A percentile compares a stretch with the other conserved stretches of the same genome.
phyloP scores from a whole-genome alignment of 2,797 vertebrate species.

The Peromyscus melanophrys region DNA sequence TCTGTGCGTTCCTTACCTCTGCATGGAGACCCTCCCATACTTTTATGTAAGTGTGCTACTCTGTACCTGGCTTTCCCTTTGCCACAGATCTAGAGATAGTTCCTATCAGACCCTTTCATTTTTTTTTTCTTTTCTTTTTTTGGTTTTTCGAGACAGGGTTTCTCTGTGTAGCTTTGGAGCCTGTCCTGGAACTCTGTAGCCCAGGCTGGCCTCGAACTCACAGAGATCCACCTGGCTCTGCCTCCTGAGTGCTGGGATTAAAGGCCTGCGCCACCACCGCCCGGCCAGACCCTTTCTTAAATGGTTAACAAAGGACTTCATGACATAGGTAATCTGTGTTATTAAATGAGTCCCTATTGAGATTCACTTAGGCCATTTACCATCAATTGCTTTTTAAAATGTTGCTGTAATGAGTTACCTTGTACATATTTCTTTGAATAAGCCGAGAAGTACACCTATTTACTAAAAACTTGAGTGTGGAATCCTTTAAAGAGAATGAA shows the following conservation, averaged over 20 bases:
- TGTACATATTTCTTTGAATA: not conserved
- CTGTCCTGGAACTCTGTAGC: too few species aligned
- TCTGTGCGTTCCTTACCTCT: fast-evolving
- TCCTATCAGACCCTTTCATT: not conserved
- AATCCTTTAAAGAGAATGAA: not conserved
- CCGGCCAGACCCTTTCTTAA: not conserved
- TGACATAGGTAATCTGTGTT: not conserved
- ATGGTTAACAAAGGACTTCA: not conserved
- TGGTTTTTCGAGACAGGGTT: too few species aligned
- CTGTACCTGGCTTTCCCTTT: not conserved
- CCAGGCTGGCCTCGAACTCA: too few species aligned
- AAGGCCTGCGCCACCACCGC: too few species aligned
- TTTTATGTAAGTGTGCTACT: not conserved
- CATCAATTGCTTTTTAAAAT: slow-evolving; percentile 45
- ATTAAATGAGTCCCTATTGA: not conserved
- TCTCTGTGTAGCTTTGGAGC: too few species aligned
- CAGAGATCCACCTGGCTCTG: too few species aligned
- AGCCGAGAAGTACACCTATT: not conserved
- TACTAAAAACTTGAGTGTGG: not conserved
- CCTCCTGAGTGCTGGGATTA: too few species aligned
- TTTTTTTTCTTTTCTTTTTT: too few species aligned
- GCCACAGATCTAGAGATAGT: not conserved
- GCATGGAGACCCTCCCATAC: not conserved
- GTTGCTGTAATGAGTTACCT: not conserved
- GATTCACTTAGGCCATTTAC: slow-evolving; percentile 45